A percentile compares a stretch with the other conserved stretches of the same genome.
phyloP scores from a whole-genome alignment of 2,888 invertebrate species.

The Phengaris alcon region DNA sequence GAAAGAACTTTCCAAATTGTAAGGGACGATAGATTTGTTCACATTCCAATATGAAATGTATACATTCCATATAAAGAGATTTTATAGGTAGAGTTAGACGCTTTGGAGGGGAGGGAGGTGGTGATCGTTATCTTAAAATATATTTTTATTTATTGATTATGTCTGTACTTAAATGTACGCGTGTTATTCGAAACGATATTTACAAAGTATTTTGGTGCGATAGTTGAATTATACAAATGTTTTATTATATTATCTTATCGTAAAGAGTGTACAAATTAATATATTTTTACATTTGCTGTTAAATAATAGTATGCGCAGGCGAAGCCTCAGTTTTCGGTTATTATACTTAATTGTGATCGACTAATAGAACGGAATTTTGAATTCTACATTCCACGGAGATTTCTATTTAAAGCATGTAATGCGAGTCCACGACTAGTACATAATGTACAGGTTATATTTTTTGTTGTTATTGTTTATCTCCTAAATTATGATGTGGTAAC shows the following conservation, averaged over 20 bases:
- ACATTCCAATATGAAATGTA: constrained; percentile 47
- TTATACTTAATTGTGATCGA: constrained; percentile 73
- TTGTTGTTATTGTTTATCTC: constrained; percentile 54
- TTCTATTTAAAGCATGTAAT: constrained; percentile 70
- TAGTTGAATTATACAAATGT: constrained; percentile 76
- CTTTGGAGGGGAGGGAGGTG: constrained; percentile 69
- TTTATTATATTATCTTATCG: constrained; percentile 59
- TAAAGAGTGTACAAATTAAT: constrained; percentile 77
- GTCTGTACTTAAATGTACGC: constrained; percentile 64
- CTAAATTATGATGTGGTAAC: constrained; percentile 48
- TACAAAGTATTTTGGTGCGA: constrained; percentile 77
- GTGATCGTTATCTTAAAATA: constrained; percentile 55
- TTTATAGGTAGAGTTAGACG: constrained; percentile 50
- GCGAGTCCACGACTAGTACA: constrained; percentile 78
- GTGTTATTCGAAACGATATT: constrained; percentile 60
- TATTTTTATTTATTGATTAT: constrained; percentile 60
- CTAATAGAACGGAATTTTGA: constrained; percentile 73
- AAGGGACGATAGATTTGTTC: constrained; percentile 38
- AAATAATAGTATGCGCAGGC: constrained; percentile 68
- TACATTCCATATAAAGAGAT: constrained; percentile 45
- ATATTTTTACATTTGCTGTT: constrained; percentile 78
- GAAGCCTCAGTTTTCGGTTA: constrained; percentile 73
- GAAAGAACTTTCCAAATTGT: constrained; percentile 22
- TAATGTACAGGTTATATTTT: constrained; percentile 47
- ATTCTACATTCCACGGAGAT: constrained; percentile 75